Percentiles rank a stretch among this genome's conserved stretches.
Conservation (phyloP, 2,888 invertebrate genomes). For the Drosophila paramelanica region DNA sequence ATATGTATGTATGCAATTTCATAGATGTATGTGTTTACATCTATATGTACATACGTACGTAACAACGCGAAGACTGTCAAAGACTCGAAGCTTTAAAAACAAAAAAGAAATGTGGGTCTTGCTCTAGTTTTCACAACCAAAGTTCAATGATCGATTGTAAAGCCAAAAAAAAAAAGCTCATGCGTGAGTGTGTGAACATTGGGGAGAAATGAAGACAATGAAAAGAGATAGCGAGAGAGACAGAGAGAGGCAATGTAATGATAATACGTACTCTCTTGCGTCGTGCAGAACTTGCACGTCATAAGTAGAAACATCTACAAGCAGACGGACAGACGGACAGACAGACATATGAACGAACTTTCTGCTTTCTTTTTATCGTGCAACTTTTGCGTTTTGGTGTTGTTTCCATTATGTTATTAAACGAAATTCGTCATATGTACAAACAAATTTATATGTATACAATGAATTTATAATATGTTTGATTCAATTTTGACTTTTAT, state of each 20-base stretch:
- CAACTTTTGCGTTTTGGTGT: conserved; percentile 61
- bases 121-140: conserved; percentile 82
- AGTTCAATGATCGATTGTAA: conserved; percentile 82
- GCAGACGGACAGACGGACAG: conserved; percentile 13
- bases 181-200: conserved; percentile 23
- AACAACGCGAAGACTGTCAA: conserved; percentile 29
- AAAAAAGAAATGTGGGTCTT: conserved; percentile 75
- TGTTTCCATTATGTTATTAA: conserved; percentile 27
- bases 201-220: conserved; percentile 15
- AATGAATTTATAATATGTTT: conserved; percentile 30
- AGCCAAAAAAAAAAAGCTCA: conserved; percentile 59
- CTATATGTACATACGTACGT: conserved; percentile 4
- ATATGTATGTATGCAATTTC: neutral
- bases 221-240: conserved; percentile 1
- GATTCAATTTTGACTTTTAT: conserved; percentile 48
- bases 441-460: conserved; percentile 9
- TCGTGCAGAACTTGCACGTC: conserved; percentile 73
- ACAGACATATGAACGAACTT: conserved; percentile 31
- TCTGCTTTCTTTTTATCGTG: conserved; percentile 74
- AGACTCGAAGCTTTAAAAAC: conserved; percentile 62
- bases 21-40: neutral
- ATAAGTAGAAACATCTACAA: conserved; percentile 70
- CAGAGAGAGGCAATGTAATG: conserved; percentile 14
- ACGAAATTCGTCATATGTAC: conserved; percentile 56
- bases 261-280: conserved; percentile 55